Evolutionary conservation across 2,797 vertebrate species (phyloP).

Genomic region (Enteromius anoplus): DNA sequence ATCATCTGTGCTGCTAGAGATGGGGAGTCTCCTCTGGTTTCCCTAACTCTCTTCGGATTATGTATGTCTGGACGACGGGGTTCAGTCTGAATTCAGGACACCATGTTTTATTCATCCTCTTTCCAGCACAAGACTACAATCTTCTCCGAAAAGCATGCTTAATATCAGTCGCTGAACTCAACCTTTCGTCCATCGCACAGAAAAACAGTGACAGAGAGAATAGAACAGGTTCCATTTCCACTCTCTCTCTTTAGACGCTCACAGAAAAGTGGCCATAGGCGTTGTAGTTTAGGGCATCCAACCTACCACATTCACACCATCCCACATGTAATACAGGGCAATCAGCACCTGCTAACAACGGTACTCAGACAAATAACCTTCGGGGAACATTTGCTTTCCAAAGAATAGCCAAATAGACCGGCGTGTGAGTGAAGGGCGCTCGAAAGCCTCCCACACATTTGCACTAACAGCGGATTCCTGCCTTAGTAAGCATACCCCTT

Average conservation of each 20-base stretch:
- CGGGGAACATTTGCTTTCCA: neutral
- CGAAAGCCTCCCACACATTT: slow-evolving; percentile 35
- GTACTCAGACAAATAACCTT: neutral
- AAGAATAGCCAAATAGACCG: neutral
- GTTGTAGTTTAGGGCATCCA: neutral
- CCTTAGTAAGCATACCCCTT: slow-evolving; percentile 56
- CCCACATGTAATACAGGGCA: slow-evolving; percentile 4
- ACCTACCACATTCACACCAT: neutral
- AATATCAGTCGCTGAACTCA: neutral
- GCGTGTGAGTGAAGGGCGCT: neutral
- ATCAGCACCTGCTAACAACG: neutral
- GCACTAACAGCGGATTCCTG: slow-evolving; percentile 33
- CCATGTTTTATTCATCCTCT: slow-evolving; percentile 56
- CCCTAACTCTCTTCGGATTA: neutral
- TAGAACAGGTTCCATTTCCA: neutral
- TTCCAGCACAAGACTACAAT: slow-evolving; percentile 34
- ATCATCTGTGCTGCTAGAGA: neutral
- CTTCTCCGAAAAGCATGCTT: slow-evolving; percentile 44
- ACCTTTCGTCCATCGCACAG: neutral
- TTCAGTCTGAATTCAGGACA: slow-evolving; percentile 51
- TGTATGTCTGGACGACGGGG: slow-evolving; percentile 7
- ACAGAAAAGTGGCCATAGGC: neutral
- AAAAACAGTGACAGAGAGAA: slow-evolving; percentile 14
- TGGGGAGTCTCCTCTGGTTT: neutral
- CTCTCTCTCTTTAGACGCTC: neutral